Evolutionary conservation across 1,140 invertebrate species (phyloP), one percentile per base, ranked within the genome.

Genomic region (Prorops nasuta): DNA sequence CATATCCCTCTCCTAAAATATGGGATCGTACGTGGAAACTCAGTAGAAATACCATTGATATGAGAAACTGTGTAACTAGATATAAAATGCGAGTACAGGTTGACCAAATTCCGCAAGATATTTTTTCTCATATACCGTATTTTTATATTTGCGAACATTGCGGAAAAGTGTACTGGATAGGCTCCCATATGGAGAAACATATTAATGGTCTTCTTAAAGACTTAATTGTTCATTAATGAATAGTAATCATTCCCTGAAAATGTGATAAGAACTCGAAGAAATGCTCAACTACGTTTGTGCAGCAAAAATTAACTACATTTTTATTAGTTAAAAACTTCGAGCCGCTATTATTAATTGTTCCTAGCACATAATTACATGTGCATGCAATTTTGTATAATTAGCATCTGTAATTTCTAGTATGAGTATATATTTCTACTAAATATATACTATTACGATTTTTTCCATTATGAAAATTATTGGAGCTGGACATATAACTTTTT

Each of bases 111-210:
- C 80, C 80, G 12, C 19, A 66, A 1, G 66, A 67, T 4, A 64
- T 83, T 28, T 58, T 85, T 10, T 60, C 71, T 24, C 72, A 74
- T 31, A 72, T 81, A 3, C 60, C 78, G 3, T 18, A 67, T 3
- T 87, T 84, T 69, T 86, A 82, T 57, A 67, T 85, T 20, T 88
- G 86, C 63, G 76, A 81, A 38, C 56, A 63, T 8, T 88, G 86
- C 67, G 86, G 86, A 1, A 83, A 86, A 56, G 68, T 83, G 21
- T 86, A 83, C 58, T 88, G 86, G 84, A 80, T 84, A 51, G 84
- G 84, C 1, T 73, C 69, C 0, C 82, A 85, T 58, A 79, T 80
- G 51, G 78, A 81, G 18, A 59, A 69, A 35, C 70, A 78, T 2
- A 46, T 82, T 1, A 62, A 63, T 21, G 65, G 66, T 15, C 49